Percentiles rank a stretch among this genome's conserved stretches.
phyloP scores from a whole-genome alignment of 2,797 vertebrate genomes.

The Sebastiscus albofasciatus region DNA sequence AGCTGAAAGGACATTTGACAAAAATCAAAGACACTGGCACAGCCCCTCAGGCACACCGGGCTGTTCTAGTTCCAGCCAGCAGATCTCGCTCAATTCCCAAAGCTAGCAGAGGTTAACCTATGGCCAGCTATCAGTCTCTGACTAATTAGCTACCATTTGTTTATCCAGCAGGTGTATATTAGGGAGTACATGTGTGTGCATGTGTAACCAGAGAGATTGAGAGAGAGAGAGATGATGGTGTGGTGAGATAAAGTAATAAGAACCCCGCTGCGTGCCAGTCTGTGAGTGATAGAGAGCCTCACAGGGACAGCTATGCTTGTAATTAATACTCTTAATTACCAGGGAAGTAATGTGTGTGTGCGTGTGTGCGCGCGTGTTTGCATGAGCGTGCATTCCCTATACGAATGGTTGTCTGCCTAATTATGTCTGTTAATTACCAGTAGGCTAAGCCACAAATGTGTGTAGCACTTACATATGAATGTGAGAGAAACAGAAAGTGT shows the following conservation, averaged over 20 bases:
- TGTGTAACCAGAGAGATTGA: constrained; percentile 44
- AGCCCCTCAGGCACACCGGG: constrained; percentile 2
- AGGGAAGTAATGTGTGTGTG: constrained; percentile 64
- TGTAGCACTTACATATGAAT: constrained; percentile 27
- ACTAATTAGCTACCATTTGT: constrained; percentile 71
- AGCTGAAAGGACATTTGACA: constrained; percentile 27
- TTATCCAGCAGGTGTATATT: constrained; percentile 67
- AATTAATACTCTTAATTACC: constrained; percentile 85
- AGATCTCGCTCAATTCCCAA: constrained; percentile 33
- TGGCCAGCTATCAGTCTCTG: constrained; percentile 59
- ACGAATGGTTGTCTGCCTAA: constrained; percentile 77
- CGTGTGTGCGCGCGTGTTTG: constrained; percentile 21
- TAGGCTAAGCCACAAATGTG: constrained; percentile 65
- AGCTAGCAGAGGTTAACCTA: constrained; percentile 58
- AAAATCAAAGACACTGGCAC: constrained; percentile 34
- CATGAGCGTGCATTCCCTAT: constrained; percentile 65
- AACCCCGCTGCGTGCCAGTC: constrained; percentile 72
- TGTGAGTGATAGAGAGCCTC: constrained; percentile 79
- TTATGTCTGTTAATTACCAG: constrained; percentile 81
- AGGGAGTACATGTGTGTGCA: constrained; percentile 47
- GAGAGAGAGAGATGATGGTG: constrained; percentile 48
- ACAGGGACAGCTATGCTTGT: constrained; percentile 78
- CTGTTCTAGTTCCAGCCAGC: constrained; percentile 16
- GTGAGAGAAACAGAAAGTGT: constrained; percentile 18
- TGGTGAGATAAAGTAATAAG: constrained; percentile 75